Conservation (phyloP, 2,113 vertebrate species). For the Sardina pilchardus region DNA sequence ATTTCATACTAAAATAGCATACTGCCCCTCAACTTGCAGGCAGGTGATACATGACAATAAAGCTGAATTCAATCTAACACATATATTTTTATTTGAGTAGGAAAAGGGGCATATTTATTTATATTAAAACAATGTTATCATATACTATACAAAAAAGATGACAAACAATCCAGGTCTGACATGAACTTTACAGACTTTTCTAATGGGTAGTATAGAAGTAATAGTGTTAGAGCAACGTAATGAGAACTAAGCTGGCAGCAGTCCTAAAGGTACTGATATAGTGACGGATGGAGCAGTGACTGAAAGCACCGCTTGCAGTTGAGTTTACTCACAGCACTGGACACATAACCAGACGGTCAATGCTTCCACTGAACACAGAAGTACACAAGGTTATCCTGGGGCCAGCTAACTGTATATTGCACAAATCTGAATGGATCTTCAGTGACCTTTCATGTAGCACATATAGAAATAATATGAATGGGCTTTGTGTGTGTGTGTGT, state of each 20-base stretch:
- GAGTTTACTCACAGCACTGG: background rate
- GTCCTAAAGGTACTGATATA: background rate
- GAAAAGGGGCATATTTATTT: too few relatives aligned
- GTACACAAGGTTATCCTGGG: background rate
- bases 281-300: background rate
- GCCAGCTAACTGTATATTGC: background rate
- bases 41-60: background rate
- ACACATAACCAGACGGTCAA: background rate
- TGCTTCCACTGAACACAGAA: background rate
- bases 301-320: background rate
- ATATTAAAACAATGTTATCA: too few relatives aligned
- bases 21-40: background rate
- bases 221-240: too few relatives aligned
- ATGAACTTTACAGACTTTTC: too few relatives aligned
- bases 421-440: background rate
- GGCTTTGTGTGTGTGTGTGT: background rate
- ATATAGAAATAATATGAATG: background rate
- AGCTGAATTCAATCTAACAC: background rate
- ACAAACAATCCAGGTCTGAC: too few relatives aligned
- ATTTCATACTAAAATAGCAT: background rate
- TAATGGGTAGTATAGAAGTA: too few relatives aligned
- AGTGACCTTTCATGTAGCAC: background rate
- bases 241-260: background rate
- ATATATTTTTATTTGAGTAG: too few relatives aligned
- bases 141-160: too few relatives aligned